phyloP scores from a whole-genome alignment of 2,888 invertebrate genomes.

The Dendrolimus pini region DNA sequence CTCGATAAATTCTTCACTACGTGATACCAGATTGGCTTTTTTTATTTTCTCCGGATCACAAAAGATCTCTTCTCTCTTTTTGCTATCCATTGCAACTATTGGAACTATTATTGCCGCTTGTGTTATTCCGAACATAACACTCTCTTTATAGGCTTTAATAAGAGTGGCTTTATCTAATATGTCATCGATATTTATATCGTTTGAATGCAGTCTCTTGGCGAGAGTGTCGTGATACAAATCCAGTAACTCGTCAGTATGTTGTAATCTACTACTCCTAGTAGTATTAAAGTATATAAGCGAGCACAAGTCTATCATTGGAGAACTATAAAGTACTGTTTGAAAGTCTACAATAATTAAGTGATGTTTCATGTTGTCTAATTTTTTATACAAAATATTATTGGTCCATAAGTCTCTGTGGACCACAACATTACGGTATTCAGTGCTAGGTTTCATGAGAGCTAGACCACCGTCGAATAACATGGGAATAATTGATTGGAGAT shows the following conservation, averaged over 20 bases:
- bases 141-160: slow-evolving; percentile 37
- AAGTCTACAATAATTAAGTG: slow-evolving; percentile 80
- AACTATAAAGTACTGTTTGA: slow-evolving; percentile 80
- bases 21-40: slow-evolving; percentile 36
- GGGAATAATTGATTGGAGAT: slow-evolving; percentile 32
- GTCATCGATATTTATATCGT: slow-evolving; percentile 29
- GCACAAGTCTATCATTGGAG: slow-evolving; percentile 80
- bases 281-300: slow-evolving; percentile 76
- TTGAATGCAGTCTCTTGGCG: slow-evolving; percentile 45
- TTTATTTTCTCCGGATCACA: slow-evolving; percentile 29
- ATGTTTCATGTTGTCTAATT: slow-evolving; percentile 33
- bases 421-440: slow-evolving; percentile 63
- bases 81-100: slow-evolving; percentile 34
- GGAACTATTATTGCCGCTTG: slow-evolving; percentile 57
- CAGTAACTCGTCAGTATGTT: slow-evolving; percentile 59
- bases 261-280: slow-evolving; percentile 48
- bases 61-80: slow-evolving; percentile 39
- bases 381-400: slow-evolving; percentile 77
- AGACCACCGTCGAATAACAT: slow-evolving; percentile 35
- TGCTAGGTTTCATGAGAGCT: slow-evolving; percentile 50
- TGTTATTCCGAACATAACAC: slow-evolving; percentile 47
- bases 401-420: slow-evolving; percentile 79
- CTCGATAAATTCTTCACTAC: slow-evolving; percentile 47
- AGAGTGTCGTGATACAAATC: slow-evolving; percentile 73
- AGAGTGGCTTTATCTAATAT: slow-evolving; percentile 32